A percentile compares a stretch with the other conserved stretches of the same genome.
These are phyloP conservation scores for Alitta virens DNA, from an alignment of 2,888 invertebrate species.

Conservation along the genomic window DNA sequence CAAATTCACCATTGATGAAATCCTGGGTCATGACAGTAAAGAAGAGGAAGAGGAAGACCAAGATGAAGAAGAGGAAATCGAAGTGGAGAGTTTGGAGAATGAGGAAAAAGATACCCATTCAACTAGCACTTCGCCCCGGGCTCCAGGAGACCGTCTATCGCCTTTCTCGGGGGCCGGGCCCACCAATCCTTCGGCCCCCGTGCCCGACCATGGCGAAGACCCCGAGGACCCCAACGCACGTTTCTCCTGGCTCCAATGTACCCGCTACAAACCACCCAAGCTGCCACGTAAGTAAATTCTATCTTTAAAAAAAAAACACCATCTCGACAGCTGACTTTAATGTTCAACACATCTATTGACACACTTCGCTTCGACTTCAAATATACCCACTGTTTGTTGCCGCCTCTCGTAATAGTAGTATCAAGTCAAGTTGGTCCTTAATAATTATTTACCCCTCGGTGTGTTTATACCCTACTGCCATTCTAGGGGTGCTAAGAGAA, in stretches of 20 bases:
- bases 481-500: too few species aligned
- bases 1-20: slow-evolving; percentile 17
- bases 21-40: slow-evolving; percentile 7
- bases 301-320: background rate
- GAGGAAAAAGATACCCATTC: background rate
- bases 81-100: background rate
- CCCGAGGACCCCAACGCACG: slow-evolving; percentile 10
- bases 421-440: too few species aligned
- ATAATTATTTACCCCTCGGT: too few species aligned
- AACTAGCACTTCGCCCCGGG: background rate
- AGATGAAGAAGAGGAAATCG: background rate
- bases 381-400: too few species aligned
- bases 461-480: too few species aligned
- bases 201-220: background rate
- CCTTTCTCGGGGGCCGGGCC: background rate
- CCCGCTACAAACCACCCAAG: slow-evolving; percentile 53
- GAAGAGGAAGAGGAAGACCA: background rate
- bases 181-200: slow-evolving; percentile 3
- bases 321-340: too few species aligned
- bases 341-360: too few species aligned
- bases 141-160: background rate
- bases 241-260: slow-evolving; percentile 51
- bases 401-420: too few species aligned
- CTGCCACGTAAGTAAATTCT: slow-evolving; percentile 47
- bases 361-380: too few species aligned